phyloP scores from a whole-genome alignment of 1,140 invertebrate genomes.

The Drosophila chauvacae region DNA sequence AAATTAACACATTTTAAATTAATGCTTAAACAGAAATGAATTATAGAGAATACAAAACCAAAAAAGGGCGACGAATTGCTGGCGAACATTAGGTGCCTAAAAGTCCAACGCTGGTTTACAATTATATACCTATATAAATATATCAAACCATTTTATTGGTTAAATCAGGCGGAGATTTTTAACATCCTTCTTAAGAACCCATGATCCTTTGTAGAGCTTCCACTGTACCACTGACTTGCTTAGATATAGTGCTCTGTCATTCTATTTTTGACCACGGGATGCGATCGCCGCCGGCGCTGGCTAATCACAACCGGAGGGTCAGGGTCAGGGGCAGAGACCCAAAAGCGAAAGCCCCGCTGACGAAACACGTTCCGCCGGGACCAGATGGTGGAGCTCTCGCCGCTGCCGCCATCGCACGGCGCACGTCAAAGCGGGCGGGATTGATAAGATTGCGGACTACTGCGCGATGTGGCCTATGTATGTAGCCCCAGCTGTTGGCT shows the following conservation, averaged over 20 bases:
- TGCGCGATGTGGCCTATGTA: conserved; percentile 16
- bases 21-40: too few species aligned
- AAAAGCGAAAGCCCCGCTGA: conserved; percentile 59
- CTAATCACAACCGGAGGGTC: conserved; percentile 54
- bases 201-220: too few species aligned
- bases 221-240: conserved; percentile 19
- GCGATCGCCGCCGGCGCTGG: conserved; percentile 19
- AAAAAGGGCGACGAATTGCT: too few species aligned
- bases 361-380: conserved; percentile 35
- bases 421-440: conserved; percentile 50
- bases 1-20: too few species aligned
- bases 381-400: conserved; percentile 57
- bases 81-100: too few species aligned
- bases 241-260: conserved; percentile 22
- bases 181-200: not conserved
- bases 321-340: conserved; percentile 35
- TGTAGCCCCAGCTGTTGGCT: conserved; percentile 52
- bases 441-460: conserved; percentile 65
- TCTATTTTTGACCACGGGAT: conserved; percentile 47
- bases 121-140: too few species aligned
- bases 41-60: too few species aligned
- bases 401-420: conserved; percentile 20
- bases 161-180: too few species aligned
- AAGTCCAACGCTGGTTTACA: too few species aligned
- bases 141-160: too few species aligned